These are phyloP conservation scores for Liasis olivaceus DNA, from an alignment of 2,797 vertebrate species.

Conservation along the genomic window DNA sequence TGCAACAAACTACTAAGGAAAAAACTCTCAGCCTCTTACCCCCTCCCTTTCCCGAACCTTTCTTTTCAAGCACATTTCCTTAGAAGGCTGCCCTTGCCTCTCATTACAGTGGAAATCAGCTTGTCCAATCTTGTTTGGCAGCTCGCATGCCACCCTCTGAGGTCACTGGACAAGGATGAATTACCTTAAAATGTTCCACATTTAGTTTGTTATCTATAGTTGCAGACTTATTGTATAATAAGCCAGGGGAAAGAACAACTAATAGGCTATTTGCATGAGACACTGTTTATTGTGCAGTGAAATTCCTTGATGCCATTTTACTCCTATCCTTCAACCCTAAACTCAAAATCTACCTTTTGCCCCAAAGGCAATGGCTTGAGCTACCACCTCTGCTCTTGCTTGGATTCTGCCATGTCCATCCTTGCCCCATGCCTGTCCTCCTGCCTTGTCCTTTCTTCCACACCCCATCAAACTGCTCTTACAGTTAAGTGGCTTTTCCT, in stretches of 20 bases:
- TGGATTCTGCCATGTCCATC: neutral
- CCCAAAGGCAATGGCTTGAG: neutral
- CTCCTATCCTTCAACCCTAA: neutral
- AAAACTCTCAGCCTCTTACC: neutral
- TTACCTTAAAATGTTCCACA: slow-evolving; percentile 30
- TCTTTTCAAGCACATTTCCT: slow-evolving; percentile 3
- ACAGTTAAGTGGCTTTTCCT: neutral
- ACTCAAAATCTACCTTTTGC: neutral
- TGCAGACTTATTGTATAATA: neutral
- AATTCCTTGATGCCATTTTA: neutral
- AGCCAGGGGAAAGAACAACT: neutral
- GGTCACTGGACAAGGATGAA: neutral
- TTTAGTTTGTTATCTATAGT: slow-evolving; percentile 13
- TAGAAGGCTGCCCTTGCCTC: slow-evolving; percentile 8
- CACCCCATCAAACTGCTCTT: neutral
- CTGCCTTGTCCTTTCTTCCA: neutral
- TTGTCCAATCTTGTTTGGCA: slow-evolving; percentile 8
- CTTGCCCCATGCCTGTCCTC: neutral
- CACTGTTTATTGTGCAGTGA: neutral
- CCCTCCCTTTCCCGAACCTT: neutral
- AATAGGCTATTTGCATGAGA: neutral
- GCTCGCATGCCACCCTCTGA: neutral
- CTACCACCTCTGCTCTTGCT: neutral
- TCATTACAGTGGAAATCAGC: neutral
- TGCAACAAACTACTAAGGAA: neutral